phyloP scores from a whole-genome alignment of 1,140 invertebrate genomes.

The Solenopsis fugax region DNA sequence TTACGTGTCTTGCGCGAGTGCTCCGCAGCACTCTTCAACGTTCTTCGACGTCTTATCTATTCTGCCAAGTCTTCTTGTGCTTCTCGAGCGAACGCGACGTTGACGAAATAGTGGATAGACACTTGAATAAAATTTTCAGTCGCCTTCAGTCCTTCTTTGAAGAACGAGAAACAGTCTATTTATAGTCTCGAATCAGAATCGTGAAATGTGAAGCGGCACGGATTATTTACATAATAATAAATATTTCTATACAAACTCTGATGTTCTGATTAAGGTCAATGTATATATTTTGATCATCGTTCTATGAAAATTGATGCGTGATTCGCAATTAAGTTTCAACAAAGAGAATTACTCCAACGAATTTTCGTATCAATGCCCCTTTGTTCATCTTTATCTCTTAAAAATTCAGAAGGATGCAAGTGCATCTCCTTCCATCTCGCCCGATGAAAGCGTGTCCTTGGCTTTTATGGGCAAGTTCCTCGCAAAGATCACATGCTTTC shows the following conservation, averaged over 20 bases:
- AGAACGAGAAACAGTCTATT: not conserved
- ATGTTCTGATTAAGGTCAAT: not conserved
- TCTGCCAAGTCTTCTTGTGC: slow-evolving; percentile 29
- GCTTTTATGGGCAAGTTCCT: not conserved
- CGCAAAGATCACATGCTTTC: slow-evolving; percentile 45
- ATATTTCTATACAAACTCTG: not conserved
- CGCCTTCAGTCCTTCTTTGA: not conserved
- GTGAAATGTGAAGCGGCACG: not conserved
- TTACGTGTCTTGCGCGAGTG: slow-evolving; percentile 41
- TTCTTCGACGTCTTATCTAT: not conserved
- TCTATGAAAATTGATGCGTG: not conserved
- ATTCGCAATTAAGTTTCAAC: not conserved
- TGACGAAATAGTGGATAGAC: not conserved
- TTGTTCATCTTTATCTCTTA: not conserved
- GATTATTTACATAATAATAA: not conserved
- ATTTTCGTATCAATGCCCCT: not conserved
- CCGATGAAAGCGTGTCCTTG: not conserved
- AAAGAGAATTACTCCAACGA: not conserved
- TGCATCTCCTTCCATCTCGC: not conserved
- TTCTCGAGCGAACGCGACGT: not conserved
- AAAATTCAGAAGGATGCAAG: not conserved
- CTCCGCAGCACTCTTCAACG: not conserved
- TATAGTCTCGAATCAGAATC: not conserved
- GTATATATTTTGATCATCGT: not conserved
- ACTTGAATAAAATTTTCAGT: slow-evolving; percentile 8